These are phyloP conservation scores for Cheilosia urbana DNA, from an alignment of 2,888 invertebrate genomes.

Conservation along the genomic window DNA sequence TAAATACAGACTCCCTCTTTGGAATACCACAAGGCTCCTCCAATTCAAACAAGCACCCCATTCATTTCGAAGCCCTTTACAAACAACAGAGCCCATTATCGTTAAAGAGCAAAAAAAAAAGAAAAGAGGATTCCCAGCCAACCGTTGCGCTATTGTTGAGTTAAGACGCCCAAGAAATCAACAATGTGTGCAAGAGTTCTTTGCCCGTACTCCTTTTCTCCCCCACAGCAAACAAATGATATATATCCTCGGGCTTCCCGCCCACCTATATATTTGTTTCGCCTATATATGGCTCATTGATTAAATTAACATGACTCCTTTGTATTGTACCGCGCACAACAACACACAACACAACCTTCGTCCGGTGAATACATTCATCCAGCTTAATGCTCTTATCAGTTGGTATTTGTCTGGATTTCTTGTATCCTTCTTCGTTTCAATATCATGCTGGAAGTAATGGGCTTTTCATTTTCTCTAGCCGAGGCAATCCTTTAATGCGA, in stretches of 20 bases:
- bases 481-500: constrained; percentile 43
- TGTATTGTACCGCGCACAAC: constrained; percentile 21
- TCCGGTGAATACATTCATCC: constrained; percentile 40
- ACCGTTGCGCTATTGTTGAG: constrained; percentile 14
- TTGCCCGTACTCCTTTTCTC: neutral
- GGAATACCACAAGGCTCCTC: neutral
- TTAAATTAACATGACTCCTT: constrained; percentile 44
- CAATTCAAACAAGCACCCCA: neutral
- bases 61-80: neutral
- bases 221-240: neutral
- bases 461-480: constrained; percentile 38
- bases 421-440: constrained; percentile 32
- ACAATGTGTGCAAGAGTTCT: constrained; percentile 22
- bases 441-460: constrained; percentile 52
- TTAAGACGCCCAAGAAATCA: constrained; percentile 7
- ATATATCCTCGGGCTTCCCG: neutral
- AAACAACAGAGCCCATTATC: constrained; percentile 26
- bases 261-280: neutral
- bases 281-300: constrained; percentile 24
- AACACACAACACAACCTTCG: neutral
- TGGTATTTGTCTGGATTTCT: constrained; percentile 43
- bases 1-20: neutral
- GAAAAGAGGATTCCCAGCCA: constrained; percentile 19
- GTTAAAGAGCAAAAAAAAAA: neutral
- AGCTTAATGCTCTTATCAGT: constrained; percentile 57